Base-by-base conservation (phyloP, 2,113 vertebrate genomes). In the Caranx melampygus region DNA sequence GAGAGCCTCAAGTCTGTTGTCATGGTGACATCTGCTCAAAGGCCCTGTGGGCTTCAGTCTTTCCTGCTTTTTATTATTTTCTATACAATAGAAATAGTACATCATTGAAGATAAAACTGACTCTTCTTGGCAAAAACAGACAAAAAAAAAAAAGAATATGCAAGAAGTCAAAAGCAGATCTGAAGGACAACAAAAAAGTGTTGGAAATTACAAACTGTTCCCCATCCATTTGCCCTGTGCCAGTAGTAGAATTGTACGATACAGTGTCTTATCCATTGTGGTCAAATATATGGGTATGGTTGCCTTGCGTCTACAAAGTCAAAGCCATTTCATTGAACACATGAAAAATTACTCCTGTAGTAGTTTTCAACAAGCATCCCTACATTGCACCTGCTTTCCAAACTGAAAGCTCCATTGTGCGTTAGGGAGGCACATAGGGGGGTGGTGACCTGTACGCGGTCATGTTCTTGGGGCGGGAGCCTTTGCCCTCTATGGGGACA, bases 401-500 rank as follows among this genome's bases (percentile, higher is more conserved):
- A 76, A 87, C 47, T 78, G 68, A 85, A 85, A 83, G 73, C 82
- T 78, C 58, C n/a, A 44, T 47, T 75, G 54, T 76, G 74, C 34
- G 79, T 98, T 98, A 99, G 94, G 97, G 98, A 83, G 98, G 98
- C 15, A 99, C 98, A 0, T 99, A 99, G 72, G 98, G 98, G 0
- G 98, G 98, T 5, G 98, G 98, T 33, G 97, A 99, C 94, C 98
- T 95, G 94, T 99, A 99, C 0, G 97, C 94, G 94, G 97, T 98
- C 98, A 98, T 99, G 95, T 99, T 99, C 93, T 98, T 99, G 81
- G 98, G 98, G 59, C 98, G 97, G 51, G 97, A 98, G 85, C 98
- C 97, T 92, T 98, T 98, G 68, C 97, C 96, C 89, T 99, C 98
- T 92, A 98, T 96, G 87, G 98, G 97, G 31, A 97, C 94, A 0